Evolutionary conservation across 2,797 vertebrate genomes (phyloP).

Genomic region (Gallirallus australis): DNA sequence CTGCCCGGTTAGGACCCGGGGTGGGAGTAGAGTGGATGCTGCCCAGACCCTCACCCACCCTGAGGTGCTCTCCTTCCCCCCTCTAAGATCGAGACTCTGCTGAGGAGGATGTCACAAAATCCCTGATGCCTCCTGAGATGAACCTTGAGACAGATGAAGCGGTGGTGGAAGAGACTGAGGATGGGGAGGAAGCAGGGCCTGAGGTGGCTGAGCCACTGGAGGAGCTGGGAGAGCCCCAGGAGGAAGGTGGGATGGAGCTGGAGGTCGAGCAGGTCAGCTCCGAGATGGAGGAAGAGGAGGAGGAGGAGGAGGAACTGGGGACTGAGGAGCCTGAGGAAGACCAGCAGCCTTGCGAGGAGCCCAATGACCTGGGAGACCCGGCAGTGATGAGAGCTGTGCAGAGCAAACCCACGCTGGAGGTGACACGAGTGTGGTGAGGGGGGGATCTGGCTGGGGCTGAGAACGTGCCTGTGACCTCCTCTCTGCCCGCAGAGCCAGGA

Average conservation of each 20-base stretch:
- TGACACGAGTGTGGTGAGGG: slow-evolving; percentile 14
- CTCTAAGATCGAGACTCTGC: slow-evolving; percentile 33
- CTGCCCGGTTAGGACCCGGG: background rate
- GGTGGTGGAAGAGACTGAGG: background rate
- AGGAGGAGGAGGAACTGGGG: background rate
- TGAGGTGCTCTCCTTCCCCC: background rate
- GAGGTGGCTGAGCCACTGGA: background rate
- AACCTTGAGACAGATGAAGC: background rate
- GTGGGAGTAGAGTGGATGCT: background rate
- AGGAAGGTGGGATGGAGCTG: background rate
- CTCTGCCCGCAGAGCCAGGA: slow-evolving; percentile 84
- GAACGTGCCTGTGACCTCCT: background rate
- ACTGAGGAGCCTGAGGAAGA: slow-evolving; percentile 21
- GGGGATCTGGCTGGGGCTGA: background rate
- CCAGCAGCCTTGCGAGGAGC: slow-evolving; percentile 13
- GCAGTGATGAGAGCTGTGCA: slow-evolving; percentile 88
- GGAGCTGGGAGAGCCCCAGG: background rate
- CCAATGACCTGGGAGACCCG: slow-evolving; percentile 78
- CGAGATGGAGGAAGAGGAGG: background rate
- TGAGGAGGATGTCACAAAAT: background rate
- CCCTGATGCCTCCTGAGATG: background rate
- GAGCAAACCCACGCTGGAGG: slow-evolving; percentile 84
- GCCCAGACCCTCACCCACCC: background rate
- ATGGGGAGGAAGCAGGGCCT: fast-evolving
- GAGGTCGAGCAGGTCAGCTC: background rate